Evolutionary conservation across 1,140 invertebrate genomes (phyloP), one percentile per base, ranked within the genome.

Genomic region (Palaemon carinicauda): DNA sequence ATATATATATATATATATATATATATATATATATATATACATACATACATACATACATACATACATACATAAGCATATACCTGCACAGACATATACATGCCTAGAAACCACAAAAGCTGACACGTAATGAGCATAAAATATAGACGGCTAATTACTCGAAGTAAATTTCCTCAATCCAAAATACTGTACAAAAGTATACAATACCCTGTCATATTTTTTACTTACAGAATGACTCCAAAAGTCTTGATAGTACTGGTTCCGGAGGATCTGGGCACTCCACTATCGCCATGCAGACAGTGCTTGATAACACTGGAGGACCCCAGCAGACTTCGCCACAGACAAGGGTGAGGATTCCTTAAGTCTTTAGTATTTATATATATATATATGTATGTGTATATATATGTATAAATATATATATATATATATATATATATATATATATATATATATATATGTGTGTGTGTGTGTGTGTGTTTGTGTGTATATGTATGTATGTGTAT

Each of bases 251-350:
- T 17, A 51, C 80, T n/a, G 69, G 60, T 3, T 82, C 81, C 4
- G 41, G 27, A 1, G 51, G 75, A 21, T 78, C 82, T 3, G 82
- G 54, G 1, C 51, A 85, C 4, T 78, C 75, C 0, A 85, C 51
- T 27, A 85, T 85, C 12, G 82, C 82, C 21, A 77, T 85, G 56
- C 56, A 79, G 75, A 85, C 82, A 19, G 82, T 60, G 4, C 17
- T 79, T 5, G 74, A 85, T 10, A 85, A 56, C 52, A 85, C 82
- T 1, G 82, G 82, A 9, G 82, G 82, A 0, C 21, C 14, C 0
- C 74, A 78, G 12, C 0, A 4, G 15, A 21, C 52, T 12, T 21
- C 56, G 3, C 82, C 82, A 14, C 82, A 79, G 82, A 85, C 75
- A 14, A 85, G 82, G 82, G 82, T 85, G 14, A n/a, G n/a, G n/a